Conservation (phyloP, 2,113 vertebrate species). For the Cisticola juncidis region DNA sequence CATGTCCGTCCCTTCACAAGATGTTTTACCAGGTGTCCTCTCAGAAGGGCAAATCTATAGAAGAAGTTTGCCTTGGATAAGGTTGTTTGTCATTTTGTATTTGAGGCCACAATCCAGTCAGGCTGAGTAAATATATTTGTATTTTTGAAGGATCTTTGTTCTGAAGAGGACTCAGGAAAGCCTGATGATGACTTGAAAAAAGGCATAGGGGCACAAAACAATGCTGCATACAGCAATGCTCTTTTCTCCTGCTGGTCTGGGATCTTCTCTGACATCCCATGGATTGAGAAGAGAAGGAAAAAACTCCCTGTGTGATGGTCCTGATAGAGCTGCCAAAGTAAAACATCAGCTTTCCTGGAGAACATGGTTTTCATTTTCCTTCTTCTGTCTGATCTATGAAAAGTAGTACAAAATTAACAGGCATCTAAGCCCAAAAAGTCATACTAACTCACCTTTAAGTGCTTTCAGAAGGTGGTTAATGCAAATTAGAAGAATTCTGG, state of each 20-base stretch:
- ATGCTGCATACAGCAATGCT: rapidly evolving
- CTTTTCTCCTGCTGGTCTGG: neutral
- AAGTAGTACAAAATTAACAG: neutral
- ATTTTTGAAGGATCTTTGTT: neutral
- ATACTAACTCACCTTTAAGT: neutral
- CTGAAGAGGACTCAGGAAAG: neutral
- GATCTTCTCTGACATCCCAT: neutral
- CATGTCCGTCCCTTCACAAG: neutral
- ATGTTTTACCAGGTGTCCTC: conserved; percentile 7
- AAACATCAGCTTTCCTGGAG: neutral
- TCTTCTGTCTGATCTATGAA: neutral
- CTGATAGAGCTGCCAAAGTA: neutral
- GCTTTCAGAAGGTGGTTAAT: neutral
- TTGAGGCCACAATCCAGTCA: neutral
- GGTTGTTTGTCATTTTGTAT: neutral
- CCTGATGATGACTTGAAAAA: neutral
- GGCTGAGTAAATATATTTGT: neutral
- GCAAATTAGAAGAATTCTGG: neutral
- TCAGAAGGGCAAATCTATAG: neutral
- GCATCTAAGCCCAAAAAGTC: neutral
- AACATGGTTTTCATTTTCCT: neutral
- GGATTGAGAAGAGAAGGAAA: neutral
- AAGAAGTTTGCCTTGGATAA: neutral
- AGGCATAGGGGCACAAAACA: neutral
- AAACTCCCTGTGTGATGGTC: neutral